Evolutionary conservation across 2,113 vertebrate genomes (phyloP).

Genomic region (Lipophrys pholis): DNA sequence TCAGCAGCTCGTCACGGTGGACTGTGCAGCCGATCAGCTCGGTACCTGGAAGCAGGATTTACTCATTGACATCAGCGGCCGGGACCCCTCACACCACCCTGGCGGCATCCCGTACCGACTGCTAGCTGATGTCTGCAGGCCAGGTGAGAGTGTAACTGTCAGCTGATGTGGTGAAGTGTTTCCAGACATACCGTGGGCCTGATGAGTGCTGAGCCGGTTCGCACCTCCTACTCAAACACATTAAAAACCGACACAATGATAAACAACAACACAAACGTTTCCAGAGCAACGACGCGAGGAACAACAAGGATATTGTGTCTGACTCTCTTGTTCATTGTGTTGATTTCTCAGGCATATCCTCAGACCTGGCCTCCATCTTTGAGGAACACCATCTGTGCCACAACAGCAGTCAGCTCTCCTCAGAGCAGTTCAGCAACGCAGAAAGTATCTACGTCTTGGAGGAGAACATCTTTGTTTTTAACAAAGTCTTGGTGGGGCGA

Average conservation of each 20-base stretch:
- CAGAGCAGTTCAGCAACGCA: conserved; percentile 74
- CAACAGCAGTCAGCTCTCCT: conserved; percentile 72
- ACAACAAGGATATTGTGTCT: too few relatives aligned
- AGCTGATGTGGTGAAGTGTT: too few relatives aligned
- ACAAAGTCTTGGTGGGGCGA: conserved; percentile 83
- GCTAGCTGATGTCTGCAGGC: conserved; percentile 86
- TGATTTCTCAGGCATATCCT: conserved; percentile 78
- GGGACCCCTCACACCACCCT: conserved; percentile 86
- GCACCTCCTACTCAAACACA: too few relatives aligned
- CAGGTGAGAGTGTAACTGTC: conserved; percentile 80
- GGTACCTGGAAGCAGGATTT: conserved; percentile 85
- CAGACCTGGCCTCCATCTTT: conserved; percentile 84
- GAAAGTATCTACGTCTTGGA: conserved; percentile 86
- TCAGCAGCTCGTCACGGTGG: conserved; percentile 85
- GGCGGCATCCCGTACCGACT: conserved; percentile 85
- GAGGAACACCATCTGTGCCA: conserved; percentile 90
- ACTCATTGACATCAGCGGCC: conserved; percentile 85
- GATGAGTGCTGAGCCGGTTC: too few relatives aligned
- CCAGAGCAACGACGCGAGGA: too few relatives aligned
- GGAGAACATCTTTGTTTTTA: conserved; percentile 91
- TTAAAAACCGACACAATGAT: too few relatives aligned
- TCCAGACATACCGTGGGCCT: too few relatives aligned
- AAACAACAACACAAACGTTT: too few relatives aligned
- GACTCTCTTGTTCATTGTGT: not conserved
- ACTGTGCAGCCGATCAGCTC: conserved; percentile 85